These are phyloP conservation scores for Piaya cayana DNA, from an alignment of 2,113 vertebrate species.

Conservation along the genomic window DNA sequence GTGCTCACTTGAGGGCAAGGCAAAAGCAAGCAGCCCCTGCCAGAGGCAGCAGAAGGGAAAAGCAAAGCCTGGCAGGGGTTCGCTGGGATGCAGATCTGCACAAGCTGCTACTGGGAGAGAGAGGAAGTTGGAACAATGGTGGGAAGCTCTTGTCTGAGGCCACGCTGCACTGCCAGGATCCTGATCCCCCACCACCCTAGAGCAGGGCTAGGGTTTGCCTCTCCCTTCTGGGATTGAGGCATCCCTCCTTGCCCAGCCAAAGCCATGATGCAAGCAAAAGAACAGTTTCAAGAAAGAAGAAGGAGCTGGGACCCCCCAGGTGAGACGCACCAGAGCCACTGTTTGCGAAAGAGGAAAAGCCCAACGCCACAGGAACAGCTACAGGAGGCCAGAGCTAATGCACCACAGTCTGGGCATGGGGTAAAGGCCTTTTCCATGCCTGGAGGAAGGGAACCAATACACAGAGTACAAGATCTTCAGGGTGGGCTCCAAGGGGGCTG, in stretches of 20 bases:
- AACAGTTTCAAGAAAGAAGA: not conserved
- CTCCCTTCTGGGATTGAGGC: not conserved
- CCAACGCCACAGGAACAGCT: not conserved
- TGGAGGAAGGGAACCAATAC: not conserved
- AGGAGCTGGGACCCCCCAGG: not conserved
- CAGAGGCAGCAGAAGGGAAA: not conserved
- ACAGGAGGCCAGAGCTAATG: not conserved
- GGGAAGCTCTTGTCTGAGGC: not conserved
- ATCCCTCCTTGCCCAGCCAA: not conserved
- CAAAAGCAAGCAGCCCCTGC: not conserved
- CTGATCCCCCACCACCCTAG: not conserved
- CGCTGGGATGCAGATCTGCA: not conserved
- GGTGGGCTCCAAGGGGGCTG: not conserved
- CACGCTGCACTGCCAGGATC: not conserved
- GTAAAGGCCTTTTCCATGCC: not conserved
- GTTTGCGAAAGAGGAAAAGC: not conserved
- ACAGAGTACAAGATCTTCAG: not conserved
- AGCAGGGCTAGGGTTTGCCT: not conserved
- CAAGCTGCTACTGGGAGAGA: not conserved
- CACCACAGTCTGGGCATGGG: not conserved
- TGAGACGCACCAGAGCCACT: not conserved
- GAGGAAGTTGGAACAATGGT: not conserved
- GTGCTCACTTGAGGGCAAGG: rapidly evolving
- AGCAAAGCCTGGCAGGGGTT: not conserved
- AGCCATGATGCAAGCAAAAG: not conserved